A percentile compares a stretch with the other conserved stretches of the same genome.
These are phyloP conservation scores for Pterostichus niger DNA, from an alignment of 2,888 invertebrate species.

Conservation along the genomic window DNA sequence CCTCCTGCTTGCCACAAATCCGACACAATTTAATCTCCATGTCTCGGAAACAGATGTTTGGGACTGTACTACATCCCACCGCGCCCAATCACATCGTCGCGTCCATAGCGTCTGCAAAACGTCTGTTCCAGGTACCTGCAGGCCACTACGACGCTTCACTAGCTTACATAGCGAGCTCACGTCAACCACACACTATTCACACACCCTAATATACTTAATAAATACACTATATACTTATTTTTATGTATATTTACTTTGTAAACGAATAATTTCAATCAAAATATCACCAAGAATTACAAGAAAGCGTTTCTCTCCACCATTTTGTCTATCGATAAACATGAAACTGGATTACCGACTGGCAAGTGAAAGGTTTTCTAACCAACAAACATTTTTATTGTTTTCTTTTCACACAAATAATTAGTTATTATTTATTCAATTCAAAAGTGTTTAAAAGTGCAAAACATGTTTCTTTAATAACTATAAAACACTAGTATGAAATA, in stretches of 20 bases:
- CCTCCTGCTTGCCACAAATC: constrained; percentile 74
- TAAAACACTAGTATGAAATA: no score
- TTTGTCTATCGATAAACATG: constrained; percentile 39
- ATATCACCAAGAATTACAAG: constrained; percentile 34
- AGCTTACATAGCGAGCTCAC: background rate
- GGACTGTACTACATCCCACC: constrained; percentile 35
- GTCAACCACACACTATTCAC: background rate
- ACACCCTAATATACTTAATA: constrained; percentile 7
- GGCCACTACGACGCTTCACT: background rate
- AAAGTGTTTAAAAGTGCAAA: no score
- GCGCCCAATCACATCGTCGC: constrained; percentile 14
- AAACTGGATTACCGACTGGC: background rate
- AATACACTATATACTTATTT: constrained; percentile 13
- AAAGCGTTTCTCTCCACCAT: constrained; percentile 56
- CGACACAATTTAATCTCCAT: constrained; percentile 76
- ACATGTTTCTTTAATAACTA: no score
- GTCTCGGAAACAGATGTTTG: constrained; percentile 62
- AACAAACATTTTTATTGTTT: no score
- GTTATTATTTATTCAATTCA: no score
- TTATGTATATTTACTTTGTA: constrained; percentile 1
- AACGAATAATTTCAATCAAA: constrained; percentile 42
- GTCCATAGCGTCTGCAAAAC: background rate
- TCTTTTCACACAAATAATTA: no score
- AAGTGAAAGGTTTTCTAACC: no score
- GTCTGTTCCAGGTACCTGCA: constrained; percentile 34